Percentiles rank a stretch among this genome's conserved stretches.
Conservation (phyloP, 2,797 vertebrate genomes). For the Myotis pilosus region DNA sequence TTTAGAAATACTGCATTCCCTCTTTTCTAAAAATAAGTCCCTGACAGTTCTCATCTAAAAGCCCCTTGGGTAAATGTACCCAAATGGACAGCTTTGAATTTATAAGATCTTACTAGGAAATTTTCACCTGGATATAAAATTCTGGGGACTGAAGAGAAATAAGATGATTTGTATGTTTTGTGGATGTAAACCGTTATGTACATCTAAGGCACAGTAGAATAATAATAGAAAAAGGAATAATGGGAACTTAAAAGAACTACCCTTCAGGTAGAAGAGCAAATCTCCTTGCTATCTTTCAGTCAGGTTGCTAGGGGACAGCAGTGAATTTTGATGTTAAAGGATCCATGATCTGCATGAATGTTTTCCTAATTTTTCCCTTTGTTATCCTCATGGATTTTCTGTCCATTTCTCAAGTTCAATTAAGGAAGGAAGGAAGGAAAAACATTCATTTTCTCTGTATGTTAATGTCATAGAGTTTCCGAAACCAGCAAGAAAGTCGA, state of each 20-base stretch:
- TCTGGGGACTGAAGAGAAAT: constrained; percentile 21
- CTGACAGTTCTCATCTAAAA: constrained; percentile 43
- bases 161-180: neutral
- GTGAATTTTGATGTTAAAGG: neutral
- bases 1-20: constrained; percentile 61
- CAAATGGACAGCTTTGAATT: constrained; percentile 1
- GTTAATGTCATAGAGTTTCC: neutral
- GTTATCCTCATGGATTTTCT: neutral
- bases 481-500: neutral
- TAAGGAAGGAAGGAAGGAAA: neutral
- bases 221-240: neutral
- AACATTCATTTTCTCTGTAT: neutral
- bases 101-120: constrained; percentile 1
- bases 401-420: neutral
- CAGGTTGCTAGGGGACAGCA: neutral
- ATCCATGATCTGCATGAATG: neutral
- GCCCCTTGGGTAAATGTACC: neutral
- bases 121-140: neutral
- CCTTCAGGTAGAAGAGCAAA: neutral
- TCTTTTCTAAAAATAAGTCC: constrained; percentile 65
- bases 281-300: neutral
- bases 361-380: neutral
- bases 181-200: neutral
- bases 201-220: neutral
- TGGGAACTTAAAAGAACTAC: neutral